phyloP scores from a whole-genome alignment of 92 coral and sea anemone genomes.

The Siderastrea radians region DNA sequence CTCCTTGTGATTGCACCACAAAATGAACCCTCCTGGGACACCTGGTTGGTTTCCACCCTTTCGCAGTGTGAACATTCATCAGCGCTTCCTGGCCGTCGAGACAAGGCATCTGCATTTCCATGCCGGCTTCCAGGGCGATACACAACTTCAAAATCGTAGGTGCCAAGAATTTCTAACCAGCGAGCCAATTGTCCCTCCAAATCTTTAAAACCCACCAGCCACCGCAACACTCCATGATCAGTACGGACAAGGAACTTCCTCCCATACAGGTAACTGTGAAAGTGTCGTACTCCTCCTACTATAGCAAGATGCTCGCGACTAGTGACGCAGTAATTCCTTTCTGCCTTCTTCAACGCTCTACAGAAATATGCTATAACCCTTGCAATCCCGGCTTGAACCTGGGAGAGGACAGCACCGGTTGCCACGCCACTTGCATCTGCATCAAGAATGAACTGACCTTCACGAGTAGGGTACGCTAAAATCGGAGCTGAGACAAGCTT shows the following conservation, averaged over 20 bases:
- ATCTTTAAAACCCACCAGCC: slow-evolving; percentile 26
- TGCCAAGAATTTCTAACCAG: slow-evolving; percentile 30
- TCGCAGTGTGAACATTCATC: not conserved
- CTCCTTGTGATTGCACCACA: slow-evolving; percentile 1
- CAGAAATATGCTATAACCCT: slow-evolving; percentile 11
- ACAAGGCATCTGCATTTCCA: slow-evolving; percentile 28
- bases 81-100: not conserved
- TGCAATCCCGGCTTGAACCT: slow-evolving; percentile 16
- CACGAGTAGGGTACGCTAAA: slow-evolving; percentile 21
- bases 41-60: not conserved
- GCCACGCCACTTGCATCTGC: slow-evolving; percentile 45
- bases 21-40: not conserved
- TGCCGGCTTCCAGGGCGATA: not conserved
- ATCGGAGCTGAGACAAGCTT: slow-evolving; percentile 20
- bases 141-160: slow-evolving; percentile 17
- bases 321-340: slow-evolving; percentile 17
- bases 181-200: slow-evolving; percentile 34
- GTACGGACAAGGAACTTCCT: slow-evolving; percentile 8
- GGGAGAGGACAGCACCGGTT: slow-evolving; percentile 15
- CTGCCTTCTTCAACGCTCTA: not conserved
- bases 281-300: slow-evolving; percentile 9
- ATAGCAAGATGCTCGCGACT: slow-evolving; percentile 13
- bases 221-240: slow-evolving; percentile 3
- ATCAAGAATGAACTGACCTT: slow-evolving; percentile 21
- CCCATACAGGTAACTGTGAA: slow-evolving; percentile 3